These are phyloP conservation scores for Cyrtodaria siliqua DNA, from an alignment of 2,888 invertebrate species.

Conservation along the genomic window DNA sequence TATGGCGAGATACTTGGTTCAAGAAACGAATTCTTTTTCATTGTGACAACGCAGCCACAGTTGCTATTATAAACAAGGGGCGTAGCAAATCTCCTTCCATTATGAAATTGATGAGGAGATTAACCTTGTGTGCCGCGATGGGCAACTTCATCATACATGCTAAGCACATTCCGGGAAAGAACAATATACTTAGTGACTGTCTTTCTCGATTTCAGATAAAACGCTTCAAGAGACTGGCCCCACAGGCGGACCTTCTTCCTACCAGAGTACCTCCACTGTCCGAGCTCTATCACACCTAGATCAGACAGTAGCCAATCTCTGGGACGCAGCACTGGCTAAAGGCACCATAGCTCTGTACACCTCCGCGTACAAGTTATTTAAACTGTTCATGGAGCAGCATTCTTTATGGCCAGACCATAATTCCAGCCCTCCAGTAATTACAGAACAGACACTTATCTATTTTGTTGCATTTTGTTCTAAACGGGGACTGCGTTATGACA, in stretches of 20 bases:
- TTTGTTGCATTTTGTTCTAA: constrained; percentile 1
- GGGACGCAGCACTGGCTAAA: background rate
- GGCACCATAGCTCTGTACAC: background rate
- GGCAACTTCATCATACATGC: constrained; percentile 1
- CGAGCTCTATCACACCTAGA: background rate
- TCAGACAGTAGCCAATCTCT: background rate
- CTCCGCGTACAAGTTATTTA: too few species aligned
- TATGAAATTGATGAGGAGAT: constrained; percentile 37
- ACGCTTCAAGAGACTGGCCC: constrained; percentile 22
- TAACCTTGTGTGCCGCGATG: background rate
- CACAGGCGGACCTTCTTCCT: constrained; percentile 15
- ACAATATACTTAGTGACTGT: constrained; percentile 32
- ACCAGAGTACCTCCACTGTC: too few species aligned
- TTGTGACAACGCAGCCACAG: constrained; percentile 36
- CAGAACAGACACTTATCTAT: background rate
- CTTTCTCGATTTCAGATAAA: constrained; percentile 50
- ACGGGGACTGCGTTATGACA: constrained; percentile 2
- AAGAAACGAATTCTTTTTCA: constrained; percentile 28
- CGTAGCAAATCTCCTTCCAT: constrained; percentile 24
- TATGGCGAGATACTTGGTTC: constrained; percentile 30
- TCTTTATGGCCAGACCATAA: constrained; percentile 4
- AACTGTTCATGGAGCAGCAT: background rate
- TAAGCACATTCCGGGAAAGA: constrained; percentile 18
- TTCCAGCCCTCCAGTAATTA: background rate
- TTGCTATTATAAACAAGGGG: constrained; percentile 32